Conservation (phyloP, 2,797 vertebrate species). For the Tiaroga cobitis region DNA sequence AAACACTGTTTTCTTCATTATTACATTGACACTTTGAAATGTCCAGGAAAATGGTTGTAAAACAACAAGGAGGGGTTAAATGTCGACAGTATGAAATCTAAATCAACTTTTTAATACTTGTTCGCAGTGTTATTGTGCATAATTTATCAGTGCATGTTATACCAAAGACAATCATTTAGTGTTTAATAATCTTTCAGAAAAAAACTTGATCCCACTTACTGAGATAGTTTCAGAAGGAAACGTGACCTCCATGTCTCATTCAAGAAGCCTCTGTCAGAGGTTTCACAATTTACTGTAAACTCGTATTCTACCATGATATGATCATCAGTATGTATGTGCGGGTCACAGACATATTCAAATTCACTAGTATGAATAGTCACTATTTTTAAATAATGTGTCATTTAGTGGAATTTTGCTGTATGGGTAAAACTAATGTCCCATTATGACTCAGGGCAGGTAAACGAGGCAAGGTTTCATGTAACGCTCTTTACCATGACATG, state of each 20-base stretch:
- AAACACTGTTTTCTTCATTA: neutral
- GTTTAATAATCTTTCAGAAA: neutral
- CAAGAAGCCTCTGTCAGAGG: neutral
- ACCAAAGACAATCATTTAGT: neutral
- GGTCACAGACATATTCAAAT: slow-evolving; percentile 36
- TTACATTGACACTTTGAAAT: neutral
- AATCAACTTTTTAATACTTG: neutral
- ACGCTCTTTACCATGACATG: neutral
- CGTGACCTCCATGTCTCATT: neutral
- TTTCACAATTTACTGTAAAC: neutral
- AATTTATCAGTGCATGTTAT: neutral
- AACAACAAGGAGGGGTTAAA: neutral
- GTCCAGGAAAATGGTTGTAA: neutral
- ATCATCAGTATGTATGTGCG: slow-evolving; percentile 33
- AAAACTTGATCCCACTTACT: neutral
- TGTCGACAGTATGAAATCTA: neutral
- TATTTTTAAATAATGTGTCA: neutral
- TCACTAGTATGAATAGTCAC: neutral
- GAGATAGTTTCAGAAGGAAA: neutral
- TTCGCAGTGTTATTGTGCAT: neutral
- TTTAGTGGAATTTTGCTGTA: neutral
- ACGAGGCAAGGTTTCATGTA: slow-evolving; percentile 1
- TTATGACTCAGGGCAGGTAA: slow-evolving; percentile 3
- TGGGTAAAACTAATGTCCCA: neutral
- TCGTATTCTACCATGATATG: neutral